Percentiles rank a stretch among this genome's conserved stretches.
Evolutionary conservation across 2,888 invertebrate genomes (phyloP).

Genomic region (Penaeus monodon): DNA sequence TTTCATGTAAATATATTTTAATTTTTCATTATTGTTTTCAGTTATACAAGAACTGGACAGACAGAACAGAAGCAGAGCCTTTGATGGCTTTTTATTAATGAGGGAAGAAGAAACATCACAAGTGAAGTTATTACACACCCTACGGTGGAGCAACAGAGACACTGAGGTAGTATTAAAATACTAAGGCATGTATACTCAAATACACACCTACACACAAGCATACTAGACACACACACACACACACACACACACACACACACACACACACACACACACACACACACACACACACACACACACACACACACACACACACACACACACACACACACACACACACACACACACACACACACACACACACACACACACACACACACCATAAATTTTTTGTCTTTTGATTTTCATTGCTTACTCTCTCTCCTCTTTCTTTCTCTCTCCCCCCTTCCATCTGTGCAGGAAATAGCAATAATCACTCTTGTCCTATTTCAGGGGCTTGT

Average conservation of each 20-base stretch:
- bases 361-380: background rate
- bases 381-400: too few relatives aligned
- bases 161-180: background rate
- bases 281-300: constrained; percentile 15
- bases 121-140: constrained; percentile 1
- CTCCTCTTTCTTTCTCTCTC: too few relatives aligned
- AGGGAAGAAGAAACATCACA: background rate
- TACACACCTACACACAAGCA: background rate
- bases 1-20: background rate
- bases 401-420: background rate
- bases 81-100: constrained; percentile 5
- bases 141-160: background rate
- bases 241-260: constrained; percentile 14
- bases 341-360: constrained; percentile 2
- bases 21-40: background rate
- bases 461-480: too few relatives aligned
- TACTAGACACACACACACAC: background rate
- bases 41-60: constrained; percentile 13
- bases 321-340: background rate
- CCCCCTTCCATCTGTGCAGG: too few relatives aligned
- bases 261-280: constrained; percentile 20
- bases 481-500: constrained; percentile 40
- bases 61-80: constrained; percentile 12
- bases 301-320: constrained; percentile 9
- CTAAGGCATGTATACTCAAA: background rate